A percentile compares a stretch with the other conserved stretches of the same genome.
Conservation (phyloP, 2,888 invertebrate species). For the Cheilosia urbana region DNA sequence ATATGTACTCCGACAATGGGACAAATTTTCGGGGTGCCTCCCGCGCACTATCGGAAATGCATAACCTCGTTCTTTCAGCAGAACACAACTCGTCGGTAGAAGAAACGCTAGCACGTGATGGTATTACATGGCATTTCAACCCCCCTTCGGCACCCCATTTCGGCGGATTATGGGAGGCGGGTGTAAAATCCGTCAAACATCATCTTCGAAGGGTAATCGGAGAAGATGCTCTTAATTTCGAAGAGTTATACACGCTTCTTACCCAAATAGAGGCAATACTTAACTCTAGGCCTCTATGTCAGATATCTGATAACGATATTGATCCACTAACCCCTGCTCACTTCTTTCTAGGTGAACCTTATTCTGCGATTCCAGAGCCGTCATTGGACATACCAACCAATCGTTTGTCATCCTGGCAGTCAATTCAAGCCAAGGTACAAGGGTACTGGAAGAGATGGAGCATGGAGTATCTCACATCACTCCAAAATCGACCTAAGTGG, state of each 20-base stretch:
- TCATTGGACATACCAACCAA: conserved; percentile 3
- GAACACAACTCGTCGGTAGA: too few species aligned
- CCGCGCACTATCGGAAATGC: too few species aligned
- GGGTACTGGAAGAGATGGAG: neutral
- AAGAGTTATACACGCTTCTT: too few species aligned
- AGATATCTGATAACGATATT: conserved; percentile 2
- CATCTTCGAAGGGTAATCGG: too few species aligned
- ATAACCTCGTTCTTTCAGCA: too few species aligned
- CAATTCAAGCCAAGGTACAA: neutral
- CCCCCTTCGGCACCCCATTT: neutral
- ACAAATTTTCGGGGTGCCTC: too few species aligned
- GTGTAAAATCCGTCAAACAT: neutral
- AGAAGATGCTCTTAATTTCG: too few species aligned
- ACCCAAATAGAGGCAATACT: too few species aligned
- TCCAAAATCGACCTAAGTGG: neutral
- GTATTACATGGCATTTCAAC: neutral
- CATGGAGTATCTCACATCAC: neutral
- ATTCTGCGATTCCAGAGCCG: neutral
- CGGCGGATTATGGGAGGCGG: neutral
- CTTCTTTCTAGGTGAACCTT: neutral
- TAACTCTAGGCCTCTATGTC: neutral
- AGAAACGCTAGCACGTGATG: too few species aligned
- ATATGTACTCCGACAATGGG: too few species aligned
- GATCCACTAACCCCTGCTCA: neutral
- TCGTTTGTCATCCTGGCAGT: neutral